A percentile compares a stretch with the other conserved stretches of the same genome.
Evolutionary conservation across 2,113 vertebrate species (phyloP).

Genomic region (Zapornia atra): DNA sequence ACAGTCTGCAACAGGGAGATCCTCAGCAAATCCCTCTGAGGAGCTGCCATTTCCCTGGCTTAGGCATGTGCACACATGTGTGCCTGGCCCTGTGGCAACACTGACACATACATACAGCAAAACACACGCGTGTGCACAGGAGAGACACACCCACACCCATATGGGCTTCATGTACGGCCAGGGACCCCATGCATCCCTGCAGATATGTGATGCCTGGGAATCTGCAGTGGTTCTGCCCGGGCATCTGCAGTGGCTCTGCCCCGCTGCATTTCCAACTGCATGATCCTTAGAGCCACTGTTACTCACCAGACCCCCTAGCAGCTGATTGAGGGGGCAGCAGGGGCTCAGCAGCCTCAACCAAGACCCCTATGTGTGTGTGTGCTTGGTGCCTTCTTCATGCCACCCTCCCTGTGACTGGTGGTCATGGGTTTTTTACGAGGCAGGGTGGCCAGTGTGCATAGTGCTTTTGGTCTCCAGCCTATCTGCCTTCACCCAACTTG

Average conservation of each 20-base stretch:
- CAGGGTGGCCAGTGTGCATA: rapidly evolving
- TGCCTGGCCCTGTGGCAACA: rapidly evolving
- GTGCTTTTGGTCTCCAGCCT: not conserved
- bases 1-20: not conserved
- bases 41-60: not conserved
- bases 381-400: not conserved
- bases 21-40: not conserved
- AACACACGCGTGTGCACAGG: rapidly evolving
- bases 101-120: too few species aligned
- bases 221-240: too few species aligned
- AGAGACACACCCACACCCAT: too few species aligned
- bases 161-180: rapidly evolving
- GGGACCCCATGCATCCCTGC: not conserved
- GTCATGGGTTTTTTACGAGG: not conserved
- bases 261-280: not conserved
- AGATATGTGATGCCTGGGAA: not conserved
- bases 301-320: not conserved
- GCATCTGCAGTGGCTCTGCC: too few species aligned
- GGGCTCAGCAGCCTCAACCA: not conserved
- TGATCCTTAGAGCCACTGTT: not conserved
- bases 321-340: not conserved
- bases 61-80: rapidly evolving
- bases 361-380: not conserved
- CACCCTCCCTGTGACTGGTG: not conserved
- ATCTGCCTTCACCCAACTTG: not conserved